Evolutionary conservation across 2,113 vertebrate genomes (phyloP), one percentile per base, ranked within the genome.

Genomic region (Rhinogobius similis): DNA sequence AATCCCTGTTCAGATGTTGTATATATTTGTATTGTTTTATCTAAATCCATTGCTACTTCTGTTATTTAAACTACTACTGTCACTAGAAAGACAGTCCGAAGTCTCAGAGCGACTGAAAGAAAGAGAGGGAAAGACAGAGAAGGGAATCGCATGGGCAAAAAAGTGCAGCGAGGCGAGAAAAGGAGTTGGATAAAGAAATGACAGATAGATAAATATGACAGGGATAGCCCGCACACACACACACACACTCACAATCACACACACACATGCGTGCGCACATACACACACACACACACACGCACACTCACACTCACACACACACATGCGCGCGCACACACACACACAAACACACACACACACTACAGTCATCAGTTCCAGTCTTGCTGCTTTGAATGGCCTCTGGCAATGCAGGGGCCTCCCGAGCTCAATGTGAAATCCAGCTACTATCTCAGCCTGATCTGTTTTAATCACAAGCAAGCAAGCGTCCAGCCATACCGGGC

Each of bases 151-250:
- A 21, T 69, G 87, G 86, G 87, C 72, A 76, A 79, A 80, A 78
- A 77, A 81, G 75, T 39, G 76, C 83, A 87, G 77, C 7, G 72
- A 85, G 83, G 86, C 82, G 75, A 73, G 69, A 86, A 79, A 87
- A 59, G 67, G 68, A 69, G 66, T 63, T 72, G 77, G 73, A 83
- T 83, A 82, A 87, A 83, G 81, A 86, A 77, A 79, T 65, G 72
- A 85, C 76, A 86, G 72, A 84, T 67, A 82, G 82, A 89, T 76
- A 90, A 84, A 90, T 86, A 86, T 86, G 87, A 90, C 84, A 90
- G 79, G 29, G 27, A 87, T 76, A 78, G 87, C 77, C 83, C 85
- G 74, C 80, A 70, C 73, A 74, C 36, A 71, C 13, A 48, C 29
- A 76, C 75, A 44, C 78, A 70, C 50, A 5, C 20, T 10, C 46